These are phyloP conservation scores for Arctia plantaginis DNA, from an alignment of 2,888 invertebrate species.

Conservation along the genomic window DNA sequence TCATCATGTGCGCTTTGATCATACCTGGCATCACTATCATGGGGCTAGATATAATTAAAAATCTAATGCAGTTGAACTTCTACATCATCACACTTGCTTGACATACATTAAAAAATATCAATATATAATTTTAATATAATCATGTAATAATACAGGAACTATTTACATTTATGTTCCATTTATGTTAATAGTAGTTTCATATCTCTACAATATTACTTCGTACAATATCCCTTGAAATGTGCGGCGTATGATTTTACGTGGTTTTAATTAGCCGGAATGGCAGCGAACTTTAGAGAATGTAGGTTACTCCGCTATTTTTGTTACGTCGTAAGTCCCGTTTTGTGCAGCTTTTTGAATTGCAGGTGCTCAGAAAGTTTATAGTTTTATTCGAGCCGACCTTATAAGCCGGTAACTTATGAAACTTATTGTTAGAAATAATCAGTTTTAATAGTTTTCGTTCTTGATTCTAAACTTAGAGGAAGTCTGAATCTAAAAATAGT, in stretches of 20 bases:
- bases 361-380: not conserved
- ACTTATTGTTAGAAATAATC: no score
- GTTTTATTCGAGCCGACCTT: not conserved
- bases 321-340: constrained; percentile 19
- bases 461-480: no score
- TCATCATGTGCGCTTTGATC: no score
- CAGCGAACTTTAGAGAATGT: constrained; percentile 22
- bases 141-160: not conserved
- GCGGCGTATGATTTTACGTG: constrained; percentile 34
- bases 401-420: not conserved
- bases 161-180: constrained; percentile 13
- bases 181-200: constrained; percentile 15
- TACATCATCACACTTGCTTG: not conserved
- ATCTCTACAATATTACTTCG: constrained; percentile 20
- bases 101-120: not conserved
- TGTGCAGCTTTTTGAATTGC: constrained; percentile 10
- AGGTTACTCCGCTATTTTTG: constrained; percentile 11
- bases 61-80: not conserved
- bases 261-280: constrained; percentile 45
- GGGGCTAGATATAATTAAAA: not conserved
- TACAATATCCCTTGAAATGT: constrained; percentile 4
- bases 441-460: no score
- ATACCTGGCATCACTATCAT: not conserved
- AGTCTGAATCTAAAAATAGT: no score
- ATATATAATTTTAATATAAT: not conserved